phyloP scores from a whole-genome alignment of 2,113 vertebrate species.

The Corythoichthys intestinalis region DNA sequence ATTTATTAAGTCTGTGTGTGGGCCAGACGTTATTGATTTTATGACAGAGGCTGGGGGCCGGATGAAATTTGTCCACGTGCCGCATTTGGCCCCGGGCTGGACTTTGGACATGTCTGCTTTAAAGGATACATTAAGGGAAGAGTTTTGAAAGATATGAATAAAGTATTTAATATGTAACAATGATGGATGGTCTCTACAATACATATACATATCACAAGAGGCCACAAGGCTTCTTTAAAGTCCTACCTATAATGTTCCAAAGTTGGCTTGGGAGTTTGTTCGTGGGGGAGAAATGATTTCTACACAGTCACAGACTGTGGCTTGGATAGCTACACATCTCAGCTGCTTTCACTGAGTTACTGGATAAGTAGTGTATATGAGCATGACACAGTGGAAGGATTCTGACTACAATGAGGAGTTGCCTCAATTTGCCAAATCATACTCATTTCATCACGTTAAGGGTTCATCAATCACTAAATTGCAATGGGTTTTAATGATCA shows the following conservation, averaged over 20 bases:
- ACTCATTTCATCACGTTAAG: slow-evolving; percentile 12
- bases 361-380: slow-evolving; percentile 8
- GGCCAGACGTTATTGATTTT: no score
- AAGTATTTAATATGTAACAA: no score
- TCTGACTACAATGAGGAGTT: slow-evolving; percentile 26
- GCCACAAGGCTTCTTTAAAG: slow-evolving; percentile 36
- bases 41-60: no score
- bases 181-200: no score
- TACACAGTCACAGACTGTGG: slow-evolving; percentile 34
- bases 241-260: slow-evolving; percentile 29
- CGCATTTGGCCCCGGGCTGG: no score
- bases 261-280: slow-evolving; percentile 37
- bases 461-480: slow-evolving; percentile 7
- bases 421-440: slow-evolving; percentile 30
- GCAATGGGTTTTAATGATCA: neutral
- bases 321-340: slow-evolving; percentile 31
- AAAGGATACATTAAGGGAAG: no score
- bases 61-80: no score
- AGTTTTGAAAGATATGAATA: no score
- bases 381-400: slow-evolving; percentile 4
- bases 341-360: slow-evolving; percentile 21
- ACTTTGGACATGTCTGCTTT: no score
- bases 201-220: slow-evolving; percentile 29
- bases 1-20: no score
- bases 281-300: slow-evolving; percentile 42